These are phyloP conservation scores for Nomada flava DNA, from an alignment of 2,888 invertebrate species.

Conservation along the genomic window DNA sequence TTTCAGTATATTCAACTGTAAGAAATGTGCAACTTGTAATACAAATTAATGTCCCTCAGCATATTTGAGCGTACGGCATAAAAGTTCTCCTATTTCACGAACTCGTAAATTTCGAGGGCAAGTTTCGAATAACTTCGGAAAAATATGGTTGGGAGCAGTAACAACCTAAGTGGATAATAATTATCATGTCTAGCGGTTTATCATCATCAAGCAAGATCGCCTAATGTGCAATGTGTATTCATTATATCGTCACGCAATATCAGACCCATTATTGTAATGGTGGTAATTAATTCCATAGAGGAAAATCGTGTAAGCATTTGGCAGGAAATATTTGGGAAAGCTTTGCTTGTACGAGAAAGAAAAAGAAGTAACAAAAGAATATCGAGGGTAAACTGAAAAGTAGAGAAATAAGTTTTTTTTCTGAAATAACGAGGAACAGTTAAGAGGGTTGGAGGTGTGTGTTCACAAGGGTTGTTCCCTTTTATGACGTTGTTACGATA, in stretches of 20 bases:
- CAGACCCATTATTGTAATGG: not conserved
- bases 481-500: not conserved
- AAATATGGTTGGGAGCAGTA: not conserved
- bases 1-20: not conserved
- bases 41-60: too few species aligned
- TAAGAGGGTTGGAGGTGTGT: not conserved
- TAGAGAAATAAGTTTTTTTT: conserved; percentile 19
- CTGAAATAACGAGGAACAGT: conserved; percentile 8
- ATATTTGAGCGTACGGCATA: too few species aligned
- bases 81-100: not conserved
- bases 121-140: not conserved
- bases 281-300: not conserved
- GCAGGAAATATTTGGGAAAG: too few species aligned
- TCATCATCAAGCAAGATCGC: not conserved
- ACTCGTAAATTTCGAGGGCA: not conserved
- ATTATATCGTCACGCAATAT: conserved; percentile 3
- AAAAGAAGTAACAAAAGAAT: not conserved
- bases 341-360: not conserved
- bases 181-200: conserved; percentile 10
- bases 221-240: not conserved
- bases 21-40: not conserved
- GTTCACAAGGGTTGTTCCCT: conserved; percentile 16
- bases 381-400: conserved; percentile 8
- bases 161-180: not conserved
- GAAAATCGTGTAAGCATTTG: too few species aligned